These are phyloP conservation scores for Paralvinella palmiformis DNA, from an alignment of 1,140 invertebrate species.

Conservation along the genomic window DNA sequence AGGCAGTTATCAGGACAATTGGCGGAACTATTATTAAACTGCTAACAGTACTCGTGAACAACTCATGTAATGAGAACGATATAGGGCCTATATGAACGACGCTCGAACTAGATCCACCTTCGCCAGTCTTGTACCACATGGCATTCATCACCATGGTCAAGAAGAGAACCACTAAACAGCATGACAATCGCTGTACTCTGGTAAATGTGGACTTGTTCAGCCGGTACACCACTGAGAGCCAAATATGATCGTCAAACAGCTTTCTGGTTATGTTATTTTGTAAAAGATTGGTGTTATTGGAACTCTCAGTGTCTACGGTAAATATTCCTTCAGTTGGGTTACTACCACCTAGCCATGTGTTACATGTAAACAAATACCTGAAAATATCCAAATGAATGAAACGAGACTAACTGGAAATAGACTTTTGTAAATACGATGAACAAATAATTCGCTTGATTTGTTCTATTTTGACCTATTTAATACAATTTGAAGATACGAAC, in stretches of 20 bases:
- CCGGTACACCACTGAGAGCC: slow-evolving; percentile 31
- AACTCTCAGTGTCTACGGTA: slow-evolving; percentile 17
- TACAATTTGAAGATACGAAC: slow-evolving; percentile 28
- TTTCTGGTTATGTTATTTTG: slow-evolving; percentile 3
- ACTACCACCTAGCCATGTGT: slow-evolving; percentile 22
- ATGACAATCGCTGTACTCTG: slow-evolving; percentile 37
- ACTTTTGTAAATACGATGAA: too few species aligned
- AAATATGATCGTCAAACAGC: slow-evolving; percentile 32
- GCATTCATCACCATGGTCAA: slow-evolving; percentile 40
- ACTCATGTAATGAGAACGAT: background rate
- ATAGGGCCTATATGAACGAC: background rate
- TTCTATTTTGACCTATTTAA: background rate
- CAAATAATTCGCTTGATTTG: background rate
- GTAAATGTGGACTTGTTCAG: slow-evolving; percentile 34
- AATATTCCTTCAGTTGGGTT: slow-evolving; percentile 19
- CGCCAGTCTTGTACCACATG: slow-evolving; percentile 40
- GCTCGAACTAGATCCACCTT: background rate
- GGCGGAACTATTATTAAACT: background rate
- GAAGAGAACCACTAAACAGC: slow-evolving; percentile 33
- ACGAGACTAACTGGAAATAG: too few species aligned
- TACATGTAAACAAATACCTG: slow-evolving; percentile 23
- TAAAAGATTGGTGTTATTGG: slow-evolving; percentile 23
- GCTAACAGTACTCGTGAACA: background rate
- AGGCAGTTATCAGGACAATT: background rate
- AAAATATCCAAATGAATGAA: too few species aligned